These are phyloP conservation scores for Ellobius talpinus DNA, from an alignment of 2,113 vertebrate genomes.

Conservation along the genomic window DNA sequence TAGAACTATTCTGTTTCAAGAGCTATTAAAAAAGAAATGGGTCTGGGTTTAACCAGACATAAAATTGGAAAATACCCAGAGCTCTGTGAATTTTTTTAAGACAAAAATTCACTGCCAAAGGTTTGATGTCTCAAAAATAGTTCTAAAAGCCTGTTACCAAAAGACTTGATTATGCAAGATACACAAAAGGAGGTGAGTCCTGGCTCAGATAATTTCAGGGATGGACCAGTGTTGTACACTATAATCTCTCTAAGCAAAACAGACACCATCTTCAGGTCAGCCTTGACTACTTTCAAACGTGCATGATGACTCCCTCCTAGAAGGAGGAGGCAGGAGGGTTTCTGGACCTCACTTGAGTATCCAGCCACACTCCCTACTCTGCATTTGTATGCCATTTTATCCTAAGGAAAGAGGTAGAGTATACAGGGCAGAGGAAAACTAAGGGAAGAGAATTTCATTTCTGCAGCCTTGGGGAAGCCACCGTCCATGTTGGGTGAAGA, in stretches of 20 bases:
- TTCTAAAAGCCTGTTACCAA: background rate
- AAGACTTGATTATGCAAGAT: constrained; percentile 42
- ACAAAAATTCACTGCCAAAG: constrained; percentile 51
- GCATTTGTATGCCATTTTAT: background rate
- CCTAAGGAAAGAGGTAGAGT: background rate
- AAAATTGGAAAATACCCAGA: constrained; percentile 55
- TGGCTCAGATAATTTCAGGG: background rate
- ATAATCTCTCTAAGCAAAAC: background rate
- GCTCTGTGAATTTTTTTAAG: constrained; percentile 37
- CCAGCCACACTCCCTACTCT: too few relatives aligned
- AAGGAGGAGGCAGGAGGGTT: background rate
- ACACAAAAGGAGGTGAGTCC: background rate
- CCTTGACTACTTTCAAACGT: background rate
- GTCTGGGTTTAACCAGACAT: background rate
- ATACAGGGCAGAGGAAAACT: background rate
- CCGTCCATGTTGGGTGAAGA: background rate
- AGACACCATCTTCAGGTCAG: background rate
- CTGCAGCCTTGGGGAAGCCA: background rate
- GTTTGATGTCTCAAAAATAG: constrained; percentile 44
- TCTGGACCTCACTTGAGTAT: background rate
- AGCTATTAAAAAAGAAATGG: constrained; percentile 39
- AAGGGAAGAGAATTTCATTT: background rate
- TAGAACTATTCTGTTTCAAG: constrained; percentile 42
- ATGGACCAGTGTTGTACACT: background rate
- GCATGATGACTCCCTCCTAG: too few relatives aligned